phyloP scores from a whole-genome alignment of 2,888 invertebrate genomes.

The Drosophila koepferae region DNA sequence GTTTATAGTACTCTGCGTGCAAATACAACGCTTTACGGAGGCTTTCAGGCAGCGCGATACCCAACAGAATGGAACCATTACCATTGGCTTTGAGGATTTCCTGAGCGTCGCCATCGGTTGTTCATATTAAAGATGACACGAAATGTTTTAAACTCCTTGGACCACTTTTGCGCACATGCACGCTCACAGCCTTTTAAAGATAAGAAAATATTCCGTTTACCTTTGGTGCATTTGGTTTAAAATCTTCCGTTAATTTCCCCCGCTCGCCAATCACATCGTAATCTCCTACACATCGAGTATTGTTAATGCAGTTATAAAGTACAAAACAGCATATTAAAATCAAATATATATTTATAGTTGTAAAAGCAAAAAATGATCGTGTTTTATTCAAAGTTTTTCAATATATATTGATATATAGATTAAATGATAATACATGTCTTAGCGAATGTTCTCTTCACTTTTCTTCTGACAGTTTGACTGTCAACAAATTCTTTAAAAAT shows the following conservation, averaged over 20 bases:
- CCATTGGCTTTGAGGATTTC: conserved; percentile 96
- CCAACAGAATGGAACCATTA: conserved; percentile 92
- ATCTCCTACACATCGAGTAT: conserved; percentile 63
- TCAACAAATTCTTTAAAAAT: conserved; percentile 28
- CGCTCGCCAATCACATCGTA: conserved; percentile 51
- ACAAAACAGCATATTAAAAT: conserved; percentile 65
- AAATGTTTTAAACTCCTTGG: neutral
- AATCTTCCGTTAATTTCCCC: conserved; percentile 26
- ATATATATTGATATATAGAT: conserved; percentile 31
- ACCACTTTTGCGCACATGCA: conserved; percentile 18
- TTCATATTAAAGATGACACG: conserved; percentile 82
- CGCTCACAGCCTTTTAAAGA: conserved; percentile 36
- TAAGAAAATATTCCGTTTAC: conserved; percentile 56
- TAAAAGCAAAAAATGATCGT: conserved; percentile 48
- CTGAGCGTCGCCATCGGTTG: conserved; percentile 92
- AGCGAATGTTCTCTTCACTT: conserved; percentile 8
- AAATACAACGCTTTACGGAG: conserved; percentile 95
- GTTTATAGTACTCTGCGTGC: conserved; percentile 95
- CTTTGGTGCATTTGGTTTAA: conserved; percentile 47
- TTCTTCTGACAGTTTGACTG: conserved; percentile 63
- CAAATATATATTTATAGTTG: conserved; percentile 53
- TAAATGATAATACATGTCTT: conserved; percentile 52
- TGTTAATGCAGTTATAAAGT: conserved; percentile 57
- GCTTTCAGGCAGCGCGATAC: conserved; percentile 93
- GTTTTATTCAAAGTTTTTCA: conserved; percentile 64